These are phyloP conservation scores for Phortica variegata DNA, from an alignment of 1,140 invertebrate species.

Conservation along the genomic window DNA sequence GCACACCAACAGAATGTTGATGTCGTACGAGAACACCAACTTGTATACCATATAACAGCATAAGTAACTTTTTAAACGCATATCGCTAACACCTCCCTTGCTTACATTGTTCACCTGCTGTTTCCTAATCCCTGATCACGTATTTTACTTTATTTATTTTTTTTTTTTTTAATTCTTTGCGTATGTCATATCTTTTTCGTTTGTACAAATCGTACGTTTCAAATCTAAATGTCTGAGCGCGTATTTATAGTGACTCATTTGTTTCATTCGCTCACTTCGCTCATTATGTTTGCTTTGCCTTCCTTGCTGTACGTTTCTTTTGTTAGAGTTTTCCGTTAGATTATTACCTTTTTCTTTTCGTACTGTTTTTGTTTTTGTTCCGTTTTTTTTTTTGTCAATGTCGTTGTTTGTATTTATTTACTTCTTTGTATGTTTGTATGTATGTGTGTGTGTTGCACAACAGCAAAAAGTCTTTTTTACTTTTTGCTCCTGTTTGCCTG, in stretches of 20 bases:
- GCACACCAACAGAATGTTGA: slow-evolving; percentile 7
- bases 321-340: slow-evolving; percentile 9
- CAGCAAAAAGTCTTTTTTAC: too few species aligned
- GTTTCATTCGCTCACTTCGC: slow-evolving; percentile 30
- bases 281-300: neutral
- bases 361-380: slow-evolving; percentile 19
- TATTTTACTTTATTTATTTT: too few species aligned
- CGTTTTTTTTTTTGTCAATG: slow-evolving; percentile 4
- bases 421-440: slow-evolving; percentile 1
- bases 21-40: too few species aligned
- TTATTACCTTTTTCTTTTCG: slow-evolving; percentile 44
- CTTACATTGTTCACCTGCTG: too few species aligned
- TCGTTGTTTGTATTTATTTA: slow-evolving; percentile 29
- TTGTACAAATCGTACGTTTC: slow-evolving; percentile 2
- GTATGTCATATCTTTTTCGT: slow-evolving; percentile 14
- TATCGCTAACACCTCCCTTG: too few species aligned
- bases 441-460: slow-evolving; percentile 5
- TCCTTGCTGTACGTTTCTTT: slow-evolving; percentile 11
- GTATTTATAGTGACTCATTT: slow-evolving; percentile 49
- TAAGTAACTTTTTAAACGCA: too few species aligned
- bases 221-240: slow-evolving; percentile 8
- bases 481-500: too few species aligned
- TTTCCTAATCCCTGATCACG: too few species aligned
- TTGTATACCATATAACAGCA: too few species aligned
- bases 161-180: too few species aligned